Percentiles rank a stretch among this genome's conserved stretches.
Evolutionary conservation across 1,140 invertebrate genomes (phyloP).

Genomic region (Lanistes nyassanus): DNA sequence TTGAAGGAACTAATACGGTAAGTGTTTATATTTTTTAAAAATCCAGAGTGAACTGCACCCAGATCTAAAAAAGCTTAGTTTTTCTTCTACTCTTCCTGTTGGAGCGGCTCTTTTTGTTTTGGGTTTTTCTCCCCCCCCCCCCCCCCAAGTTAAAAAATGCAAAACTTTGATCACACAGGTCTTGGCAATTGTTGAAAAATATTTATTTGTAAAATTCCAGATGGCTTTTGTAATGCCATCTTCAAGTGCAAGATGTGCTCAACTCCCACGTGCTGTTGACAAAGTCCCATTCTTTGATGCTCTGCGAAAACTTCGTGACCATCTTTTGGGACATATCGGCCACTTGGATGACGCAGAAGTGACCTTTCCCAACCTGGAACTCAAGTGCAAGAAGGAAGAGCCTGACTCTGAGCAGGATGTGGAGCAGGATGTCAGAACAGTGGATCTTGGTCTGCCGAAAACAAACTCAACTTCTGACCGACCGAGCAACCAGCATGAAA

Average conservation of each 20-base stretch:
- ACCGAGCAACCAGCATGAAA: neutral
- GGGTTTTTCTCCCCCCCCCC: neutral
- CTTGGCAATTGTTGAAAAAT: neutral
- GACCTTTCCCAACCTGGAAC: conserved; percentile 76
- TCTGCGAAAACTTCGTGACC: conserved; percentile 93
- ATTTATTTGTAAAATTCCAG: conserved; percentile 69
- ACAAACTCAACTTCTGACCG: neutral
- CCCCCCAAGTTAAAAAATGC: neutral
- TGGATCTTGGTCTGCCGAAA: too few species aligned
- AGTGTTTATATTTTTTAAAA: conserved; percentile 61
- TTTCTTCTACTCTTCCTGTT: neutral
- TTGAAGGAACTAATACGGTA: conserved; percentile 94
- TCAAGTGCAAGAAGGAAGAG: conserved; percentile 54
- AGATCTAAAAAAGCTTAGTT: neutral
- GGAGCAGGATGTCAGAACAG: too few species aligned
- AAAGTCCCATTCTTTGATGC: conserved; percentile 97
- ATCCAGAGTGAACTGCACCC: neutral
- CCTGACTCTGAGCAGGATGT: neutral
- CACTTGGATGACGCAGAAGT: conserved; percentile 91
- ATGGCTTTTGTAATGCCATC: conserved; percentile 99
- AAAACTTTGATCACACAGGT: neutral
- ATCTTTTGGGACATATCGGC: conserved; percentile 88
- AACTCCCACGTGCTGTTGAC: conserved; percentile 92
- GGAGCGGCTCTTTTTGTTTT: neutral
- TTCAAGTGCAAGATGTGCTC: conserved; percentile 94